Percentiles rank a stretch among this genome's conserved stretches.
These are phyloP conservation scores for Loxodonta africana DNA, from an alignment of 2,113 vertebrate genomes.

Conservation along the genomic window DNA sequence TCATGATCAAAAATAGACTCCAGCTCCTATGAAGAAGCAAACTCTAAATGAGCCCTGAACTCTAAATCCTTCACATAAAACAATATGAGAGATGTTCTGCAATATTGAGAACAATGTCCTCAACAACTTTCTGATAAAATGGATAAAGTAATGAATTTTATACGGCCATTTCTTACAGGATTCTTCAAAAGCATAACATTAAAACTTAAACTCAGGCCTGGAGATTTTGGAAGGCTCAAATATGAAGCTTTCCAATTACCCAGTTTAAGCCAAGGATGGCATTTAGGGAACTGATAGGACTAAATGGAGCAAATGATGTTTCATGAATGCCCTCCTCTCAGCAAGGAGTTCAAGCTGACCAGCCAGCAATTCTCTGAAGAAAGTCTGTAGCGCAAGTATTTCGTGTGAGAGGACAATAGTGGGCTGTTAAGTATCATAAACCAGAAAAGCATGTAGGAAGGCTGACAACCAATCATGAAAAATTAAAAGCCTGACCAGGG, in stretches of 20 bases:
- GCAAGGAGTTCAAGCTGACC: conserved; percentile 5
- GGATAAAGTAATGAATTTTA: conserved; percentile 43
- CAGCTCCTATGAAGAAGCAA: background rate
- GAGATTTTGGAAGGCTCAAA: conserved; percentile 12
- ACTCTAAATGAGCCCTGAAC: background rate
- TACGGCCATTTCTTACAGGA: background rate
- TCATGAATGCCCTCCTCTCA: conserved; percentile 29
- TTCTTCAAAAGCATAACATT: conserved; percentile 1
- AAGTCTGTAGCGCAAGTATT: background rate
- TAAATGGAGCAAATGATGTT: conserved; percentile 10
- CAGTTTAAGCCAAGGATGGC: conserved; percentile 44
- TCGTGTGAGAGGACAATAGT: background rate
- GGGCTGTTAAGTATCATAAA: background rate
- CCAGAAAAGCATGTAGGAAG: conserved; percentile 27
- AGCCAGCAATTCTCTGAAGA: background rate
- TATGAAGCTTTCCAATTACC: conserved; percentile 37
- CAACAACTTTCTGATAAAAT: conserved; percentile 4
- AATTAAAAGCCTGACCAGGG: background rate
- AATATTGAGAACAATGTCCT: background rate
- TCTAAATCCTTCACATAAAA: conserved; percentile 44
- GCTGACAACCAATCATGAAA: background rate
- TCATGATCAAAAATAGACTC: conserved; percentile 20
- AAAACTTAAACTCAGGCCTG: conserved; percentile 26
- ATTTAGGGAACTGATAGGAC: conserved; percentile 9
- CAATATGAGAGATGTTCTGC: background rate